Percentiles rank a stretch among this genome's conserved stretches.
phyloP scores from a whole-genome alignment of 2,113 vertebrate species.

The Eulemur macaco region DNA sequence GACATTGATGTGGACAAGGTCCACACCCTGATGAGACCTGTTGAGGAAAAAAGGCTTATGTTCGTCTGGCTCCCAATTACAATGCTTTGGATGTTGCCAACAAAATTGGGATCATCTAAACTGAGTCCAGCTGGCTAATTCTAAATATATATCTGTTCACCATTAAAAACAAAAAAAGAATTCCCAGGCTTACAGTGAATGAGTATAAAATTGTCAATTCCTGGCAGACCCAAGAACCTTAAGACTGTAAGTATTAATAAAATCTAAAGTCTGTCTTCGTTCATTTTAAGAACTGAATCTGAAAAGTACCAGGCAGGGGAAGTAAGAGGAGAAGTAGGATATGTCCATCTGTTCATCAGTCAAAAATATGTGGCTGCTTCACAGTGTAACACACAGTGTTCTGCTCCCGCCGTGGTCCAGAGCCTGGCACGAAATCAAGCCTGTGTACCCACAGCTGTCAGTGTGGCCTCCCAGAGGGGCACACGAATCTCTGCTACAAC shows the following conservation, averaged over 20 bases:
- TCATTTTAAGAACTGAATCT: neutral
- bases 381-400: neutral
- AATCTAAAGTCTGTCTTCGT: neutral
- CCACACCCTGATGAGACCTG: too few relatives aligned
- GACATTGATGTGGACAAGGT: too few relatives aligned
- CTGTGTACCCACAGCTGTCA: neutral
- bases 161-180: neutral
- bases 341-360: neutral
- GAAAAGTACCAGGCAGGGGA: neutral
- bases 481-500: neutral
- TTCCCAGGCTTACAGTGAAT: neutral
- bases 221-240: neutral
- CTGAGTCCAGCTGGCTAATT: too few relatives aligned
- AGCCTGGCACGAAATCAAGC: neutral
- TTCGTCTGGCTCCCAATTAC: too few relatives aligned
- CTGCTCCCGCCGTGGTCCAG: too few relatives aligned
- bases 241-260: too few relatives aligned
- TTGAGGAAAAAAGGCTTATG: too few relatives aligned
- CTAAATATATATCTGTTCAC: too few relatives aligned
- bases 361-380: neutral
- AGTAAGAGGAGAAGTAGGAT: neutral
- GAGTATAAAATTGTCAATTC: neutral
- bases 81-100: too few relatives aligned
- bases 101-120: too few relatives aligned
- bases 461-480: too few relatives aligned